Base-by-base conservation (phyloP, 2,888 invertebrate genomes). In the Fragum whitleyi region DNA sequence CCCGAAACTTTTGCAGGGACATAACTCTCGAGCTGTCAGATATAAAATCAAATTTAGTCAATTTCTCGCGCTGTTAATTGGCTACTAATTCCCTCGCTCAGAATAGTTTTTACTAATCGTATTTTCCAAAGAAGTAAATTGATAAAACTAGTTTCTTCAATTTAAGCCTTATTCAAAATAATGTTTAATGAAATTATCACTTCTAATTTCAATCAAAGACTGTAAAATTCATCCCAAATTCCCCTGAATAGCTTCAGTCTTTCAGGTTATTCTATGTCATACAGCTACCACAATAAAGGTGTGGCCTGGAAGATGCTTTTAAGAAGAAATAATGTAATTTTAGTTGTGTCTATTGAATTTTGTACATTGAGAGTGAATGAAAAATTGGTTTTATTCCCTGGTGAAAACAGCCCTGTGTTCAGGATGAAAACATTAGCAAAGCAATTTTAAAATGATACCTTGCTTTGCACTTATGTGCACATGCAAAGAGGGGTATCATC, bases 11-110 rank as follows among this genome's bases (percentile, higher is more conserved):
- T 59, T 61, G 62, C 53, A 61, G 74, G 62, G 36, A 74, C 72
- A 55, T 77, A 68, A 67, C 76, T 74, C 61, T 69, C 47, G 26
- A 47, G 59, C 59, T 79, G 77, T 74, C 81, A 81, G 68, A 77
- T 82, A 77, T 81, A 74, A 85, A 85, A 85, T 85, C 79, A 82
- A 85, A 80, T 85, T 85, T 82, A 77, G 74, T 68, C 73, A 80
- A 82, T 77, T 79, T 77, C 55, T 79, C 59, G 79, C 61, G 36
- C 70, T 26, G 61, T 70, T 80, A 81, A 81, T 81, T 82, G 85
- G 77, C 73, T 72, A 79, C 73, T 81, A 81, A 81, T 84, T 84
- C 68, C 47, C 57, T 53, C 36, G 53, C 74, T 55, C 71, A n/a
- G 36, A 55, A 51, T 65, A 68, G 65, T 55, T 65, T 61, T 39